Evolutionary conservation across 2,888 invertebrate genomes (phyloP).

Genomic region (Philaethria dido): DNA sequence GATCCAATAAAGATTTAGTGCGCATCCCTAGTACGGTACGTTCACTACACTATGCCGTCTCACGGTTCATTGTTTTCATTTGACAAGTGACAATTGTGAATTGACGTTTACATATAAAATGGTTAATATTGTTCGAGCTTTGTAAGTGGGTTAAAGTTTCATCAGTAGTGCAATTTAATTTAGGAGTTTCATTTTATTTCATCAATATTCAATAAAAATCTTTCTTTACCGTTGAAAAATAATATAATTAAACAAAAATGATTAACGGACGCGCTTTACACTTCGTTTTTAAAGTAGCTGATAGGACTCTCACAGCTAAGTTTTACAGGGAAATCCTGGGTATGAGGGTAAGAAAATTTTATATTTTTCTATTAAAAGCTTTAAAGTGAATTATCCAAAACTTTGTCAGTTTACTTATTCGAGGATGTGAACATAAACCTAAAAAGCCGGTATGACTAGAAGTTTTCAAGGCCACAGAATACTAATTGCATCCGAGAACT

Average conservation of each 20-base stretch:
- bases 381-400: background rate
- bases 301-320: constrained; percentile 91
- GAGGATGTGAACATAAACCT: background rate
- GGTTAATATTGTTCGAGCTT: background rate
- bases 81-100: constrained; percentile 13
- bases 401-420: background rate
- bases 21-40: background rate
- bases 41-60: background rate
- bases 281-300: constrained; percentile 98
- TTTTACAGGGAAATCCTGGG: constrained; percentile 96
- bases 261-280: constrained; percentile 93
- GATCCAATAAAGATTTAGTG: constrained; percentile 1
- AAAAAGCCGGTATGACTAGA: constrained; percentile 1
- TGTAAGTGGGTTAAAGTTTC: background rate
- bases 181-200: background rate
- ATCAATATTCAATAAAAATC: background rate
- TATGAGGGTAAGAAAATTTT: constrained; percentile 90
- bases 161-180: background rate
- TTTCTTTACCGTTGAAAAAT: background rate
- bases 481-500: constrained; percentile 15
- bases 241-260: constrained; percentile 59
- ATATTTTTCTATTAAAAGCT: background rate
- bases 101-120: constrained; percentile 16
- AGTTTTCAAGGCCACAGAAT: constrained; percentile 32
- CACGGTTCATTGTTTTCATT: background rate